Percentiles rank a stretch among this genome's conserved stretches.
Conservation (phyloP, 2,797 vertebrate genomes). For the Chaunax sp. region DNA sequence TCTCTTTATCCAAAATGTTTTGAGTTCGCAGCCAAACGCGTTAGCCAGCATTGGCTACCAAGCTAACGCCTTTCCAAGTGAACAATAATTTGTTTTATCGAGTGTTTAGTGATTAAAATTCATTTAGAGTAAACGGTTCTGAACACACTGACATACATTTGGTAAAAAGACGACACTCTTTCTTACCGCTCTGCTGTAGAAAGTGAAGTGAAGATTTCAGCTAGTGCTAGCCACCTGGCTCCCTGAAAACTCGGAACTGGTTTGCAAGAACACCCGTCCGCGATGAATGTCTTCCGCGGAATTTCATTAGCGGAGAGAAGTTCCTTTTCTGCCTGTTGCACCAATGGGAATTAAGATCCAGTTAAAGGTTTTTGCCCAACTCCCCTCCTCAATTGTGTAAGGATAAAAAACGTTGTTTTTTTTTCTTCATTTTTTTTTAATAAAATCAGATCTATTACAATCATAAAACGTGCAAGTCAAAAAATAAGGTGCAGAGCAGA, state of each 20-base stretch:
- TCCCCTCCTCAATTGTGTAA: fast-evolving
- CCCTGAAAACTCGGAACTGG: slow-evolving; percentile 63
- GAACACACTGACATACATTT: background rate
- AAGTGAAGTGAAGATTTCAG: slow-evolving; percentile 42
- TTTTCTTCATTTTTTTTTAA: background rate
- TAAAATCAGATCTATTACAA: too few species aligned
- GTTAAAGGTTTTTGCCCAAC: background rate
- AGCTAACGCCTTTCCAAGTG: slow-evolving; percentile 42
- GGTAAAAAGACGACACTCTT: background rate
- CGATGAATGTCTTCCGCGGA: slow-evolving; percentile 52
- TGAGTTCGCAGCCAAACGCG: background rate
- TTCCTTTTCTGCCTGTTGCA: background rate
- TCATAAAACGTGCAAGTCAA: background rate
- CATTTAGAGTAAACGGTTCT: fast-evolving
- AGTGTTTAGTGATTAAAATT: background rate
- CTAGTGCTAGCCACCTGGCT: slow-evolving; percentile 62
- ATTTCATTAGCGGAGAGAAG: background rate
- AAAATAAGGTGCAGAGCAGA: background rate
- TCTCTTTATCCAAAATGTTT: background rate
- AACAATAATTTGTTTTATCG: background rate
- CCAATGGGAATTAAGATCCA: background rate
- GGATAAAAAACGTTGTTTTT: background rate
- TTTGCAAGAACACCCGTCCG: slow-evolving; percentile 47
- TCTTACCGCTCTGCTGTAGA: slow-evolving; percentile 65
- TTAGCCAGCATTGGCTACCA: slow-evolving; percentile 46